phyloP scores from a whole-genome alignment of 2,797 vertebrate genomes.

The Microctenopoma stevenorrisi region DNA sequence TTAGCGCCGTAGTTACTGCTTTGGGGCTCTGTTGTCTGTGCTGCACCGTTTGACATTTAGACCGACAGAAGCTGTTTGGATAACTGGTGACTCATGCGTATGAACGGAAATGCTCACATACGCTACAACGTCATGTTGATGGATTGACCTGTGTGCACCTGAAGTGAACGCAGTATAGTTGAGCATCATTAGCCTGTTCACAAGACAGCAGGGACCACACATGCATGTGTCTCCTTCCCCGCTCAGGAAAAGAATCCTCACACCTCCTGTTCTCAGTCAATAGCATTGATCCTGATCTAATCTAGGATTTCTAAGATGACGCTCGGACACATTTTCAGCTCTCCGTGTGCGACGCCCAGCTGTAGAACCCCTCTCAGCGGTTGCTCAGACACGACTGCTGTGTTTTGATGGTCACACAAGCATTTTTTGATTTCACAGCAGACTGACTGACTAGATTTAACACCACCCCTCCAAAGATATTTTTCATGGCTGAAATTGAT shows the following conservation, averaged over 20 bases:
- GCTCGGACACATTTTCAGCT: constrained; percentile 14
- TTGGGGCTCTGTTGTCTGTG: constrained; percentile 42
- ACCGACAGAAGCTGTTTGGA: constrained; percentile 6
- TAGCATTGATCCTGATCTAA: constrained; percentile 51
- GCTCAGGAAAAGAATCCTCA: constrained; percentile 3
- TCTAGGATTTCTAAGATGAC: constrained; percentile 31
- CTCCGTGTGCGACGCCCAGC: not conserved
- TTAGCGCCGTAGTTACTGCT: not conserved
- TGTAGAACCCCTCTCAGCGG: not conserved
- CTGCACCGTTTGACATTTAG: constrained; percentile 3
- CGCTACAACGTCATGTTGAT: not conserved
- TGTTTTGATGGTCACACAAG: constrained; percentile 5
- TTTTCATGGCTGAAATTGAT: constrained; percentile 6
- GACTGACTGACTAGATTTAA: constrained; percentile 7
- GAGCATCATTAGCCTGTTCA: not conserved
- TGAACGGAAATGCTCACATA: constrained; percentile 25
- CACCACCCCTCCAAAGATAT: not conserved
- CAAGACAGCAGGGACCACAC: constrained; percentile 26
- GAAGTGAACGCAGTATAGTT: too few species aligned
- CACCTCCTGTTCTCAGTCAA: constrained; percentile 24
- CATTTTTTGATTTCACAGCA: constrained; percentile 32
- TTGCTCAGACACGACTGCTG: not conserved
- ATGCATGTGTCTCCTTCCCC: constrained; percentile 18
- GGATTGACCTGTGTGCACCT: not conserved
- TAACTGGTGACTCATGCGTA: constrained; percentile 6